Percentiles rank a stretch among this genome's conserved stretches.
These are phyloP conservation scores for Melolontha melolontha DNA, from an alignment of 2,888 invertebrate species.

Conservation along the genomic window DNA sequence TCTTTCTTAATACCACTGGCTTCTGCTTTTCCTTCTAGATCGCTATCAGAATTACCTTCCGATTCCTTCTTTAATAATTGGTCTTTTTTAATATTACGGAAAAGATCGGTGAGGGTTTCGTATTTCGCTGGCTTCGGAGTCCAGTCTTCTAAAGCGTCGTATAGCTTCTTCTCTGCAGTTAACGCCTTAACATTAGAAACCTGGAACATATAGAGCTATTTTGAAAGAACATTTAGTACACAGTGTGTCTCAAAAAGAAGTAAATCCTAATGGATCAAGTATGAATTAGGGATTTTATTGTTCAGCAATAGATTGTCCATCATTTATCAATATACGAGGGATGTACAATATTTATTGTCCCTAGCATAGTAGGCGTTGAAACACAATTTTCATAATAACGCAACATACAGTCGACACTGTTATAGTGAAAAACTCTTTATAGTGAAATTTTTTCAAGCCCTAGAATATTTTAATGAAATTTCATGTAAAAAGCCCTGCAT, in stretches of 20 bases:
- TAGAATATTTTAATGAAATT: too few species aligned
- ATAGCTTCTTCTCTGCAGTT: conserved; percentile 66
- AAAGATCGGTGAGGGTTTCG: conserved; percentile 68
- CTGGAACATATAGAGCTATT: conserved; percentile 62
- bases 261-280: too few species aligned
- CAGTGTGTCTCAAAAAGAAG: conserved; percentile 22
- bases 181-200: conserved; percentile 73
- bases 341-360: too few species aligned
- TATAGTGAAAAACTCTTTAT: too few species aligned
- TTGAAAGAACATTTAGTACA: conserved; percentile 37
- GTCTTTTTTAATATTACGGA: conserved; percentile 62
- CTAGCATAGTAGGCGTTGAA: too few species aligned
- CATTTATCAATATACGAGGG: too few species aligned
- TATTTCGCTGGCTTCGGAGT: conserved; percentile 67
- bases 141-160: conserved; percentile 69
- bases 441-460: too few species aligned
- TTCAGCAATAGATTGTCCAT: too few species aligned
- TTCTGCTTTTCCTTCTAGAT: conserved; percentile 1
- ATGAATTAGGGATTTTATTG: too few species aligned
- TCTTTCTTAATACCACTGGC: background rate
- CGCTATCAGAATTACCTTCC: conserved; percentile 12
- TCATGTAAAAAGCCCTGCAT: too few species aligned
- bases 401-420: too few species aligned
- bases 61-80: conserved; percentile 23
- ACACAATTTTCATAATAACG: too few species aligned